phyloP scores from a whole-genome alignment of 2,888 invertebrate genomes.

The Mythimna lalbum region DNA sequence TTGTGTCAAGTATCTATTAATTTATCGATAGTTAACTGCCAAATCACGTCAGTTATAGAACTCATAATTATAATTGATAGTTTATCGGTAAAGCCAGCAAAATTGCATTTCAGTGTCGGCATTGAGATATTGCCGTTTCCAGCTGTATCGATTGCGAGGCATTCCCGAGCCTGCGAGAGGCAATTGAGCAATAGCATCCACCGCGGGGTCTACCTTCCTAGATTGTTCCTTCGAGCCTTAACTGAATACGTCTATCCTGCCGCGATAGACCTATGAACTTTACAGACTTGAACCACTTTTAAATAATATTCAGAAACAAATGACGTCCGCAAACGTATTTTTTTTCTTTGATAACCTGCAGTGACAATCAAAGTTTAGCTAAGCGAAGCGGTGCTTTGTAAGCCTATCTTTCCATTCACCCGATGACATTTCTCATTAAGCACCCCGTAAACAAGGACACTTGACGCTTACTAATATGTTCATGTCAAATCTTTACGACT shows the following conservation, averaged over 20 bases:
- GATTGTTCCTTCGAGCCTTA: slow-evolving; percentile 78
- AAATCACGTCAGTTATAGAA: slow-evolving; percentile 57
- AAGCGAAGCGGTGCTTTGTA: slow-evolving; percentile 72
- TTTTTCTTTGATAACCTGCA: slow-evolving; percentile 66
- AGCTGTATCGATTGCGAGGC: slow-evolving; percentile 69
- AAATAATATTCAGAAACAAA: slow-evolving; percentile 41
- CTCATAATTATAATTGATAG: slow-evolving; percentile 67
- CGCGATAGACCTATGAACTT: slow-evolving; percentile 63
- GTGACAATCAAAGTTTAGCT: slow-evolving; percentile 58
- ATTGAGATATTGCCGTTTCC: slow-evolving; percentile 73
- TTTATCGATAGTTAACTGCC: slow-evolving; percentile 57
- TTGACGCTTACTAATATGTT: slow-evolving; percentile 85
- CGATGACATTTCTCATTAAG: slow-evolving; percentile 85
- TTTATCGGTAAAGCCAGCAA: slow-evolving; percentile 59
- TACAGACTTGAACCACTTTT: slow-evolving; percentile 42
- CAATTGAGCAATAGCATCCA: slow-evolving; percentile 81
- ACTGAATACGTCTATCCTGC: slow-evolving; percentile 65
- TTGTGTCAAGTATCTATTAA: slow-evolving; percentile 49
- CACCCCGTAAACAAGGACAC: slow-evolving; percentile 85
- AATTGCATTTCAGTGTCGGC: slow-evolving; percentile 64
- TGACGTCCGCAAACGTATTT: slow-evolving; percentile 64
- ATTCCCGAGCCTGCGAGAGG: slow-evolving; percentile 69
- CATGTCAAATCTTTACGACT: slow-evolving; percentile 83
- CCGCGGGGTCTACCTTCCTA: slow-evolving; percentile 73
- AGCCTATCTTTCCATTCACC: slow-evolving; percentile 77